Conservation (phyloP, 1,140 invertebrate species). For the Cherax destructor region DNA sequence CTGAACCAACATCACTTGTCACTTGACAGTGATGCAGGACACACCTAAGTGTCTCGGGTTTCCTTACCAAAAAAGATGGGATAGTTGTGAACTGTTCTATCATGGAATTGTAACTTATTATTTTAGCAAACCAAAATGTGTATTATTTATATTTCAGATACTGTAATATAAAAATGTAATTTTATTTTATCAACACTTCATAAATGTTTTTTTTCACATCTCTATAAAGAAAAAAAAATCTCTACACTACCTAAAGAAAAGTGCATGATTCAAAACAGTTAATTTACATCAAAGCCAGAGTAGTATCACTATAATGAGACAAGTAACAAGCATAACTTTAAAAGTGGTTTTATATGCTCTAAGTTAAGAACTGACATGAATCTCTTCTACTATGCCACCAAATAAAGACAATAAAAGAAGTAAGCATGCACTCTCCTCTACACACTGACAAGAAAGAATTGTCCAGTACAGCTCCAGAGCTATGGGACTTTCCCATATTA, state of each 20-base stretch:
- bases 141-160: too few species aligned
- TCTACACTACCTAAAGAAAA: background rate
- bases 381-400: background rate
- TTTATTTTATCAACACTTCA: too few species aligned
- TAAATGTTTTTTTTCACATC: background rate
- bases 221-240: background rate
- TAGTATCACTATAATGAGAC: background rate
- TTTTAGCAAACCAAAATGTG: too few species aligned
- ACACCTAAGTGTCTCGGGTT: too few species aligned
- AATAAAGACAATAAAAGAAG: background rate
- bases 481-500: background rate
- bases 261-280: background rate
- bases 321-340: background rate
- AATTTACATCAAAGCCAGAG: background rate
- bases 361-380: background rate
- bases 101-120: too few species aligned
- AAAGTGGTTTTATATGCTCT: background rate
- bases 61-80: too few species aligned
- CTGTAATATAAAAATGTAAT: too few species aligned
- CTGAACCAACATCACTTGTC: too few species aligned
- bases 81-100: too few species aligned
- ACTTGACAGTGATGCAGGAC: too few species aligned
- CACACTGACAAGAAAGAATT: background rate
- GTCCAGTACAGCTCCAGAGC: background rate
- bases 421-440: slow-evolving; percentile 16